A percentile compares a stretch with the other conserved stretches of the same genome.
These are phyloP conservation scores for Sula dactylatra DNA, from an alignment of 2,113 vertebrate genomes.

Conservation along the genomic window DNA sequence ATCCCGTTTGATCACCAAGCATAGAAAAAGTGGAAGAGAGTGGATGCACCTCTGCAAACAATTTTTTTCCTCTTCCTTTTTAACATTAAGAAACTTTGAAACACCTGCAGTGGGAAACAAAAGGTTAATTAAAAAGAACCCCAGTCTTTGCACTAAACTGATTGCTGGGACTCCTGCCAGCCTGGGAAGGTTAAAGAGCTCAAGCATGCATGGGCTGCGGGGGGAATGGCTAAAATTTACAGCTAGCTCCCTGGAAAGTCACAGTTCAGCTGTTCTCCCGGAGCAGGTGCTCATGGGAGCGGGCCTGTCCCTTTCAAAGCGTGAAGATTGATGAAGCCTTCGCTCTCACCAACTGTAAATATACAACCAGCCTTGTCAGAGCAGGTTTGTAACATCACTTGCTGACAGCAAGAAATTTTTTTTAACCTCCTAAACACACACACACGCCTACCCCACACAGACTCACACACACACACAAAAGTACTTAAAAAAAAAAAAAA, in stretches of 20 bases:
- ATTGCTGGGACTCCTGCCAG: slow-evolving; percentile 66
- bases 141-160: slow-evolving; percentile 56
- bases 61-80: background rate
- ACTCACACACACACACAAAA: background rate
- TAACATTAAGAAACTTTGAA: slow-evolving; percentile 30
- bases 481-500: background rate
- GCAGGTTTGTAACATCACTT: slow-evolving; percentile 72
- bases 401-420: slow-evolving; percentile 69
- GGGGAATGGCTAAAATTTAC: slow-evolving; percentile 69
- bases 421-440: slow-evolving; percentile 59
- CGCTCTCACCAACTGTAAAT: slow-evolving; percentile 80
- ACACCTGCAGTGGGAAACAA: slow-evolving; percentile 67
- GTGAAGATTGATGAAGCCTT: slow-evolving; percentile 79
- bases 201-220: slow-evolving; percentile 54
- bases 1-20: background rate
- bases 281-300: slow-evolving; percentile 76
- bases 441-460: background rate
- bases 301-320: slow-evolving; percentile 69
- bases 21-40: background rate
- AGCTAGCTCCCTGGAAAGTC: slow-evolving; percentile 69
- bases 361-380: slow-evolving; percentile 80
- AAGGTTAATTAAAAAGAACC: slow-evolving; percentile 72
- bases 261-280: slow-evolving; percentile 77
- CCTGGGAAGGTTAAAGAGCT: slow-evolving; percentile 72
- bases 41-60: background rate